These are phyloP conservation scores for Nephrotoma appendiculata DNA, from an alignment of 2,888 invertebrate species.

Conservation along the genomic window DNA sequence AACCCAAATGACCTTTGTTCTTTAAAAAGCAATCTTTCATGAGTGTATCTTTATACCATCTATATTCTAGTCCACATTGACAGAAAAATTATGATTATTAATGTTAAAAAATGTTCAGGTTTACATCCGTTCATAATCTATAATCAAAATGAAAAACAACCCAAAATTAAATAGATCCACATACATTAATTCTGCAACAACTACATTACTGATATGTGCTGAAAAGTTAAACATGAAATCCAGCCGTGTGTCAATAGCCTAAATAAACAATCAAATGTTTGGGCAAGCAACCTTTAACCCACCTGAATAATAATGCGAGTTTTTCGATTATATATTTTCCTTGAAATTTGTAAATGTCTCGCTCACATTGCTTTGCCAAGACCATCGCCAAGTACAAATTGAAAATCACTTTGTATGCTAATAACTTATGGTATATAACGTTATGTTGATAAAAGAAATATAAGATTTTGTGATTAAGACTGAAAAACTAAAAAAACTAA, in stretches of 20 bases:
- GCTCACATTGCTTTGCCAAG: neutral
- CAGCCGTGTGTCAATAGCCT: neutral
- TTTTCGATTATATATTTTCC: neutral
- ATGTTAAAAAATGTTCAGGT: neutral
- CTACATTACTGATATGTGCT: neutral
- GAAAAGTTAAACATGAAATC: neutral
- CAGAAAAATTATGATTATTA: neutral
- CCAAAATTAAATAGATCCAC: neutral
- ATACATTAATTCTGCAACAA: neutral
- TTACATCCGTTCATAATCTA: neutral
- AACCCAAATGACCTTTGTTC: neutral
- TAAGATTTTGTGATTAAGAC: neutral
- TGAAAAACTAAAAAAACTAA: neutral
- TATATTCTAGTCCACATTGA: neutral
- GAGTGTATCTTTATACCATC: neutral
- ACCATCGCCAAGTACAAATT: neutral
- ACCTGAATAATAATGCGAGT: neutral
- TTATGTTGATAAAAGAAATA: neutral
- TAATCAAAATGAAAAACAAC: neutral
- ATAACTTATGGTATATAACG: neutral
- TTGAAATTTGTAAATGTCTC: neutral
- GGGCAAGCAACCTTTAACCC: neutral
- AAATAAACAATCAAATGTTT: neutral
- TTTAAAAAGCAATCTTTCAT: neutral
- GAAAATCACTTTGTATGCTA: neutral